These are phyloP conservation scores for Xylota segnis DNA, from an alignment of 2,888 invertebrate genomes.

Conservation along the genomic window DNA sequence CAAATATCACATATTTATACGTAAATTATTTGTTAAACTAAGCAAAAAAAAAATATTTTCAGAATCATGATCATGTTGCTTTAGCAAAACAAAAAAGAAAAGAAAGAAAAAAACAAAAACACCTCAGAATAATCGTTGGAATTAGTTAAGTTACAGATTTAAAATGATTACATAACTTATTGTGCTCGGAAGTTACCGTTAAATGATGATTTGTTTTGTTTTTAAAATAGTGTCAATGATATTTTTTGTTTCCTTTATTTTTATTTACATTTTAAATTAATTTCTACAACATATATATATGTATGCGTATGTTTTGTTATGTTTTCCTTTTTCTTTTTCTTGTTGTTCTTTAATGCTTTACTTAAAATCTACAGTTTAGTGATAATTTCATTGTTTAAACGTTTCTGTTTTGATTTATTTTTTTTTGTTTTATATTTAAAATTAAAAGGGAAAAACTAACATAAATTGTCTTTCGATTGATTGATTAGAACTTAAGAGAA, in stretches of 20 bases:
- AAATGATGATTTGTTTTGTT: constrained; percentile 39
- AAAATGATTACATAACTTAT: constrained; percentile 53
- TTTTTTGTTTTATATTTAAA: constrained; percentile 31
- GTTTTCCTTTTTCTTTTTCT: constrained; percentile 32
- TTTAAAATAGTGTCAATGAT: constrained; percentile 51
- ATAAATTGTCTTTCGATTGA: constrained; percentile 69
- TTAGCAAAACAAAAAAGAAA: constrained; percentile 15
- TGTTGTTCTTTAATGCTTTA: constrained; percentile 68
- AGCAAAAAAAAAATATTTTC: constrained; percentile 4
- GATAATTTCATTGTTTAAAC: constrained; percentile 73
- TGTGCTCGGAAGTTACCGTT: constrained; percentile 62
- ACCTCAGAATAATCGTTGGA: neutral
- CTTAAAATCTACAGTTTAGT: constrained; percentile 65
- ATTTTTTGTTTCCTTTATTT: constrained; percentile 27
- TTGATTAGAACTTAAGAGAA: constrained; percentile 47
- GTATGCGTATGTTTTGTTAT: constrained; percentile 40
- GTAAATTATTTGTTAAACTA: constrained; percentile 19
- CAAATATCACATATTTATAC: constrained; percentile 50
- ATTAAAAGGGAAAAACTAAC: constrained; percentile 14
- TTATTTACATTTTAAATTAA: constrained; percentile 64
- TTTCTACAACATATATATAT: constrained; percentile 59
- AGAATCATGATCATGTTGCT: constrained; percentile 38
- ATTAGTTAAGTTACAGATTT: constrained; percentile 23
- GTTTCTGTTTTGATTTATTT: constrained; percentile 23
- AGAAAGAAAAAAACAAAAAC: constrained; percentile 10